A percentile compares a stretch with the other conserved stretches of the same genome.
Evolutionary conservation across 1,140 invertebrate genomes (phyloP).

Genomic region (Lordiphosa mommai): DNA sequence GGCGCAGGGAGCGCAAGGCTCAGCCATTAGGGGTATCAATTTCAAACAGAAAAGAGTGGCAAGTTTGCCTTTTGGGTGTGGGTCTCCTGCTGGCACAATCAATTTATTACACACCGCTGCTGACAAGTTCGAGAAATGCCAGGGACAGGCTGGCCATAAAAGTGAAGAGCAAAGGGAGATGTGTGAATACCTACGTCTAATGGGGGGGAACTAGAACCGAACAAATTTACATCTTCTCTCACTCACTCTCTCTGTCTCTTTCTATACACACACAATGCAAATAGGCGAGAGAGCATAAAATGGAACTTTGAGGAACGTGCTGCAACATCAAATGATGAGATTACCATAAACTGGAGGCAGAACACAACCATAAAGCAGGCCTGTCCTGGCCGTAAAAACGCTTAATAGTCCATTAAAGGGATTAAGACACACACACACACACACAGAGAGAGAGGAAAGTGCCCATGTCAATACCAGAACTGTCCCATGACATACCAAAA

Average conservation of each 20-base stretch:
- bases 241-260: no score
- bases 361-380: conserved; percentile 50
- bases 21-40: conserved; percentile 61
- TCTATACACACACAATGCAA: conserved; percentile 38
- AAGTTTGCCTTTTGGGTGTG: conserved; percentile 6
- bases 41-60: conserved; percentile 51
- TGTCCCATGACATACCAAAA: conserved; percentile 39
- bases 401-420: conserved; percentile 78
- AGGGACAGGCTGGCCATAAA: conserved; percentile 13
- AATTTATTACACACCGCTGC: conserved; percentile 69
- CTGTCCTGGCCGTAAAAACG: conserved; percentile 64
- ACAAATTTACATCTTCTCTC: conserved; percentile 33
- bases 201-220: no score
- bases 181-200: not conserved
- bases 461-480: not conserved
- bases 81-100: conserved; percentile 61
- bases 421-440: conserved; percentile 41
- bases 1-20: conserved; percentile 22
- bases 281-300: conserved; percentile 66
- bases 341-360: conserved; percentile 64
- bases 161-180: not conserved
- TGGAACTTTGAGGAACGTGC: conserved; percentile 60
- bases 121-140: conserved; percentile 61
- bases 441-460: not conserved
- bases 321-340: conserved; percentile 78